Evolutionary conservation across 2,888 invertebrate genomes (phyloP).

Genomic region (Agrypnus murinus): DNA sequence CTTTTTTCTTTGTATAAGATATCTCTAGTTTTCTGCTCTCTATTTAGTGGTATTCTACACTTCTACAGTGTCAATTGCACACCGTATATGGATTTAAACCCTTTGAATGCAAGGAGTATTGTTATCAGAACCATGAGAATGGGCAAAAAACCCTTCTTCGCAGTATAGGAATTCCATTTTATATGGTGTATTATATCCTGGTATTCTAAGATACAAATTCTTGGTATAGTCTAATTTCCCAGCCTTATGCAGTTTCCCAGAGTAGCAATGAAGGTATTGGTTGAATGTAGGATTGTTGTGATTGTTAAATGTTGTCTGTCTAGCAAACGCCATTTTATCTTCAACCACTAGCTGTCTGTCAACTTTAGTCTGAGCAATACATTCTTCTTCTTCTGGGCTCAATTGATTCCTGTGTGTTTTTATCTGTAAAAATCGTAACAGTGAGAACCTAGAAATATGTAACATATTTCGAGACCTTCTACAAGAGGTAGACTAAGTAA

Average conservation of each 20-base stretch:
- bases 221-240: conserved; percentile 31
- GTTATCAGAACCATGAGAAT: neutral
- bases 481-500: too few species aligned
- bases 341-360: conserved; percentile 17
- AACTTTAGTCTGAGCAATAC: conserved; percentile 15
- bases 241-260: conserved; percentile 5
- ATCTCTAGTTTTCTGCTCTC: too few species aligned
- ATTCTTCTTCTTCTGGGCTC: conserved; percentile 26
- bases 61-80: too few species aligned
- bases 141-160: conserved; percentile 16
- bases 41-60: too few species aligned
- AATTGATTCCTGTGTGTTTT: neutral
- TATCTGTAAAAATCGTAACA: neutral
- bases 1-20: too few species aligned
- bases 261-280: conserved; percentile 25
- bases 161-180: conserved; percentile 26
- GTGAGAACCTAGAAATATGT: too few species aligned
- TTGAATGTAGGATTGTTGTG: conserved; percentile 17
- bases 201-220: conserved; percentile 10
- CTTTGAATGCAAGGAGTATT: conserved; percentile 21
- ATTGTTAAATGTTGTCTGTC: neutral
- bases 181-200: conserved; percentile 30
- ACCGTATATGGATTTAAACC: neutral
- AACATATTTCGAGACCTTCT: too few species aligned
- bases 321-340: conserved; percentile 5